phyloP scores from a whole-genome alignment of 2,113 vertebrate species.

The Tauraco erythrolophus region DNA sequence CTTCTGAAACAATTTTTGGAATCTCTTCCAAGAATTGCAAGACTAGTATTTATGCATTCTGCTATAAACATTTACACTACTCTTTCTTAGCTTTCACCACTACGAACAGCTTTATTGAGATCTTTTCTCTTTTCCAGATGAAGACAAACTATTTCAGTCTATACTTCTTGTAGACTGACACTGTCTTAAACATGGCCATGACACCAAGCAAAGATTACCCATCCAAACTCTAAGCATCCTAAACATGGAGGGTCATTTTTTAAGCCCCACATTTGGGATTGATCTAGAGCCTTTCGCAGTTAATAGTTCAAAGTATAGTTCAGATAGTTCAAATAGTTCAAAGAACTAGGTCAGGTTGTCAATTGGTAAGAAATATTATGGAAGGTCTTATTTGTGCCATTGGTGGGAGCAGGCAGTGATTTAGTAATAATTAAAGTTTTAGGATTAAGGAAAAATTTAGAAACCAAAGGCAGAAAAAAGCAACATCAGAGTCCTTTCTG shows the following conservation, averaged over 20 bases:
- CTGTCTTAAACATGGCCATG: neutral
- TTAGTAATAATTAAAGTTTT: neutral
- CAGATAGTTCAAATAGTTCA: too few relatives aligned
- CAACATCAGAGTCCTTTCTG: neutral
- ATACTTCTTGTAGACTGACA: neutral
- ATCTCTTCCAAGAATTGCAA: neutral
- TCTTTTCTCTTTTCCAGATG: neutral
- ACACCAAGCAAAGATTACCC: neutral
- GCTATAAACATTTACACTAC: neutral
- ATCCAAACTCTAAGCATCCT: neutral
- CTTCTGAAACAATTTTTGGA: neutral
- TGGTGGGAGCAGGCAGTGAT: neutral
- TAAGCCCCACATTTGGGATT: neutral
- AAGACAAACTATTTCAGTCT: neutral
- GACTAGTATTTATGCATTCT: neutral
- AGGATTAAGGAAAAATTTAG: neutral
- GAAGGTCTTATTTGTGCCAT: neutral
- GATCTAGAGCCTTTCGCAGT: neutral
- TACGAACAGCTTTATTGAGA: neutral
- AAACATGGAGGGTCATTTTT: neutral
- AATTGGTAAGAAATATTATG: neutral
- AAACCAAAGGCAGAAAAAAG: neutral
- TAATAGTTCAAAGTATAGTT: neutral
- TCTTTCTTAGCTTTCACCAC: neutral
- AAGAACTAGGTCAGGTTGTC: neutral